phyloP scores from a whole-genome alignment of 2,888 invertebrate species.

The Brachypterus glaber region DNA sequence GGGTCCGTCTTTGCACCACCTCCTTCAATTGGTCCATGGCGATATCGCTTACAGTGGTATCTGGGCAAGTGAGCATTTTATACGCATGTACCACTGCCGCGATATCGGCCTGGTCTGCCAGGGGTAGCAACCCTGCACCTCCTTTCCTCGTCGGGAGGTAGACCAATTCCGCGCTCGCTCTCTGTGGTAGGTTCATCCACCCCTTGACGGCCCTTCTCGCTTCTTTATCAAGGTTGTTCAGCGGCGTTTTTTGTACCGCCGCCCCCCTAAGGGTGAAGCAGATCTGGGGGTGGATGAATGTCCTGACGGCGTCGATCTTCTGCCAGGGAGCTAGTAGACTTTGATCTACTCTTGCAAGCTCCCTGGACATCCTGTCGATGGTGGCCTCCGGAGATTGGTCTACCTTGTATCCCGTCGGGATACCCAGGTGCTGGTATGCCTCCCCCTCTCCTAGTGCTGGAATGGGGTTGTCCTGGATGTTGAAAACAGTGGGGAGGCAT shows the following conservation, averaged over 20 bases:
- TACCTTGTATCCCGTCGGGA: conserved; percentile 27
- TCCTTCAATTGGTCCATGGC: too few species aligned
- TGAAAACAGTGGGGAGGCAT: conserved; percentile 15
- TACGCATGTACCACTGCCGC: too few species aligned
- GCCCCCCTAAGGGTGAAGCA: conserved; percentile 27
- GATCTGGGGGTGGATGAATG: conserved; percentile 26
- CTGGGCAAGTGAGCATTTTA: too few species aligned
- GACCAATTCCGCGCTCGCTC: conserved; percentile 26
- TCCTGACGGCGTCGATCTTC: conserved; percentile 22
- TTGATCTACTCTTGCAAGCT: conserved; percentile 14
- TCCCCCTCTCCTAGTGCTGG: conserved; percentile 20
- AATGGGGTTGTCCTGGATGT: conserved; percentile 18
- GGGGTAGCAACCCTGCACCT: conserved; percentile 28
- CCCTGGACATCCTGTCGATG: conserved; percentile 17
- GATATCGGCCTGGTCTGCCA: conserved; percentile 26
- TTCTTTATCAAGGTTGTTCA: conserved; percentile 22
- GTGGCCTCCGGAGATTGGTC: conserved; percentile 19
- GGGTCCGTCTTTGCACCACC: too few species aligned
- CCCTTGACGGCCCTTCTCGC: conserved; percentile 21
- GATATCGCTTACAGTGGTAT: too few species aligned
- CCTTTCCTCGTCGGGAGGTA: conserved; percentile 22
- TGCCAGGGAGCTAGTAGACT: conserved; percentile 22
- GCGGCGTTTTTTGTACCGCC: conserved; percentile 20
- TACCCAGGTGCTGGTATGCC: conserved; percentile 29
- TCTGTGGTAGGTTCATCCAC: conserved; percentile 29